Evolutionary conservation across 53 echinoderm and acorn worm genomes (phyloP), one percentile per base, ranked within the genome.

Genomic region (Zoroaster sp.): DNA sequence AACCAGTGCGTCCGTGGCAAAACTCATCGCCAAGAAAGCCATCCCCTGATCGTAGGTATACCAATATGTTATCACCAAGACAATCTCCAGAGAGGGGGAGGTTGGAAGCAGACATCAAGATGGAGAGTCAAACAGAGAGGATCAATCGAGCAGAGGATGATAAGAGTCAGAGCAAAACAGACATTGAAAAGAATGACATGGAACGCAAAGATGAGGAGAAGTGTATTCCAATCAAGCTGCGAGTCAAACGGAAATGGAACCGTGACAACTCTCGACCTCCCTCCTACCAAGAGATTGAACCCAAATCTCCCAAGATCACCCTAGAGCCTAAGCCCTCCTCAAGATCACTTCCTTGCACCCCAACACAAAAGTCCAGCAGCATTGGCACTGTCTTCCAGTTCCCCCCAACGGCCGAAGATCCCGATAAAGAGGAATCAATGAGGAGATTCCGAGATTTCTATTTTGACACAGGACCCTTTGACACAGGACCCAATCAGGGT

Each of bases 181-280:
- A 85, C 25, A 0, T 8, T 5, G 85, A 71, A n/a, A 35, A 23
- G 21, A 40, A 34, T 28, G 71, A 46, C 53, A 36, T 73, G 6
- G 33, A 41, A 21, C 75, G 83, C 2, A 42, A 87, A 12, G 46
- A 75, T 11, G 73, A 47, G 21, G 82, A 93, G 66, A 90, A 91
- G 37, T 44, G 83, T 23, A 92, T 96, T 32, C 99, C 99, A n/a
- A 96, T 99, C 88, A 99, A 99, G 80, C 96, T 99, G 12, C 96
- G 99, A 2, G 93, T 99, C 83, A 99, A 99, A 40, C 89, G 99
- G 5, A 99, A 99, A 88, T 99, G 96, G 99, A 96, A 94, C 72
- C 91, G 92, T 20, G 97, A 97, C 46, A 91, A 83, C 43, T 54
- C 88, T 15, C 91, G 99, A 35, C 93, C 99, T 40, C 95, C 96